A percentile compares a stretch with the other conserved stretches of the same genome.
Evolutionary conservation across 2,888 invertebrate genomes (phyloP).

Genomic region (Diploptera punctata): DNA sequence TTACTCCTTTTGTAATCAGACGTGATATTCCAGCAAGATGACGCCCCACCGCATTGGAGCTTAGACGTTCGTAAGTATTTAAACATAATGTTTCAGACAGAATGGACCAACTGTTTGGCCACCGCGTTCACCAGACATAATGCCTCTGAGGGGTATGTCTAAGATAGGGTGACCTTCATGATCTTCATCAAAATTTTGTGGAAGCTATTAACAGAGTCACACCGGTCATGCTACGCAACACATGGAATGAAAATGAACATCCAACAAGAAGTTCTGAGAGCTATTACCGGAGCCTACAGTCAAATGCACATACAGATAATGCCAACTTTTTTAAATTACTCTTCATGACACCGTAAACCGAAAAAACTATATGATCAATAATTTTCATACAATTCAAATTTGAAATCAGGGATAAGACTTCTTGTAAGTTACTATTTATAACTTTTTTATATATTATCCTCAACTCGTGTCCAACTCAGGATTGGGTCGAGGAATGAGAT

Average conservation of each 20-base stretch:
- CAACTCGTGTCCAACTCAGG: too few relatives aligned
- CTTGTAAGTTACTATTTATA: too few relatives aligned
- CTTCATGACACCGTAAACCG: too few relatives aligned
- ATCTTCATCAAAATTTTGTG: neutral
- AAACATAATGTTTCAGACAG: neutral
- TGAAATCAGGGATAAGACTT: too few relatives aligned
- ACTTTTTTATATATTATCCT: too few relatives aligned
- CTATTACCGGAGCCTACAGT: constrained; percentile 1
- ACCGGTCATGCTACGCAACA: neutral
- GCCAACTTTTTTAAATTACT: too few relatives aligned
- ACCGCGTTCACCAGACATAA: constrained; percentile 8
- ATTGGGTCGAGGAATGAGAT: too few relatives aligned
- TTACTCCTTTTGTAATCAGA: neutral
- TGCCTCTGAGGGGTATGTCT: neutral
- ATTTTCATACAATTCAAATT: too few relatives aligned
- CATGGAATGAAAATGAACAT: neutral
- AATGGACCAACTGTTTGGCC: neutral
- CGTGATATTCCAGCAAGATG: neutral
- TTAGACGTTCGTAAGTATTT: neutral
- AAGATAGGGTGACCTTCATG: constrained; percentile 3
- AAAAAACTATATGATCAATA: too few relatives aligned
- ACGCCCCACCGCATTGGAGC: neutral
- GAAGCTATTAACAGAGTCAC: neutral
- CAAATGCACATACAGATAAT: too few relatives aligned
- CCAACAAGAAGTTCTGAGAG: neutral